phyloP scores from a whole-genome alignment of 2,888 invertebrate genomes.

The Stomorhina lunata region DNA sequence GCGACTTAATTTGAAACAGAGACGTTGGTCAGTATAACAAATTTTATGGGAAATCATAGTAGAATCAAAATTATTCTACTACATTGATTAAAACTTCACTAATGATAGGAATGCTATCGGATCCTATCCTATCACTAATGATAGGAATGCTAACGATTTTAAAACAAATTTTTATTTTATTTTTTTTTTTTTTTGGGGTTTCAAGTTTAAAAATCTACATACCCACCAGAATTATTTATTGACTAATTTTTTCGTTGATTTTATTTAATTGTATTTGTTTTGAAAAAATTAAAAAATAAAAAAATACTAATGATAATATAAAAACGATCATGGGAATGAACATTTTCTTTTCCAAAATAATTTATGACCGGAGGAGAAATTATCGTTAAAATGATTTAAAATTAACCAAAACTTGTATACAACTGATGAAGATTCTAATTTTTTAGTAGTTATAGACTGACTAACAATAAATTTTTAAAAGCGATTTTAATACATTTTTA shows the following conservation, averaged over 20 bases:
- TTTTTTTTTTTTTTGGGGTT: no score
- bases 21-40: no score
- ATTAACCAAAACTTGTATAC: neutral
- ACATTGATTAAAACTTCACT: no score
- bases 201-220: no score
- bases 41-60: no score
- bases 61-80: no score
- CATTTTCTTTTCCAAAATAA: constrained; percentile 68
- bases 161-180: no score
- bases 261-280: constrained; percentile 69
- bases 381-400: neutral
- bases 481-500: neutral
- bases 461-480: neutral
- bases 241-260: constrained; percentile 7
- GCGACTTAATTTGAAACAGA: no score
- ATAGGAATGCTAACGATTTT: no score
- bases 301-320: constrained; percentile 72
- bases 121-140: no score
- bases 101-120: no score
- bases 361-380: neutral
- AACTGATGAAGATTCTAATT: neutral
- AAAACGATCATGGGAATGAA: constrained; percentile 70
- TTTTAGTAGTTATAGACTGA: neutral
- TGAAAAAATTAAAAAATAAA: constrained; percentile 72
- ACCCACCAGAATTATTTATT: constrained; percentile 51